Conservation (phyloP, 1,140 invertebrate species). For the Teleogryllus occipitalis region DNA sequence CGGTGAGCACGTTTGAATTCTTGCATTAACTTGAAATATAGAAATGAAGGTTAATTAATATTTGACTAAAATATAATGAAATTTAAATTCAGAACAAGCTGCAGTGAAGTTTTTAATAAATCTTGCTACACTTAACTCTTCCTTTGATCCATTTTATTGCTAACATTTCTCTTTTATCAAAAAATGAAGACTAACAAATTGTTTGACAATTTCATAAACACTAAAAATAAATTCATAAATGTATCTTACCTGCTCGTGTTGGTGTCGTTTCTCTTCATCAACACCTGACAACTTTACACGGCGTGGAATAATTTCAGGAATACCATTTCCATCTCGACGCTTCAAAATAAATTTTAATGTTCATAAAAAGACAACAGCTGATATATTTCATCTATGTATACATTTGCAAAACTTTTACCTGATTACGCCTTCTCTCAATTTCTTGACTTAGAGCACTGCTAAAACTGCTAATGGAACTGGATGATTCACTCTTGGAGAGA, state of each 20-base stretch:
- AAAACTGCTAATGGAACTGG: constrained; percentile 32
- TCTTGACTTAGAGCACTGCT: constrained; percentile 53
- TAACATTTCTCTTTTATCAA: no score
- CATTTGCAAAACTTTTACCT: neutral
- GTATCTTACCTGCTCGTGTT: constrained; percentile 40
- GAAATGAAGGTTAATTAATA: no score
- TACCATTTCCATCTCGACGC: constrained; percentile 27
- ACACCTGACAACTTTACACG: constrained; percentile 17
- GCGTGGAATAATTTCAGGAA: constrained; percentile 6
- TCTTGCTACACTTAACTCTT: no score
- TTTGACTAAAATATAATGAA: no score
- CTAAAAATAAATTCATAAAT: no score
- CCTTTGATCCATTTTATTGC: no score
- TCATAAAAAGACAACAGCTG: neutral
- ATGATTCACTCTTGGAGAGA: neutral
- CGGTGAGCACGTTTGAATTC: constrained; percentile 77
- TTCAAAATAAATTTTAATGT: constrained; percentile 29
- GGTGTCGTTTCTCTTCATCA: constrained; percentile 31
- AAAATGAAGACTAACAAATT: no score
- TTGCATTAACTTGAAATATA: constrained; percentile 62
- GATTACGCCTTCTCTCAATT: constrained; percentile 42
- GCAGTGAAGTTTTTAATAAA: no score
- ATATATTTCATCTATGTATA: neutral
- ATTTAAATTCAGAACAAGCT: no score
- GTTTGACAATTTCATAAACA: no score